Conservation (phyloP, 1,140 invertebrate genomes). For the Phocides pigmalion region DNA sequence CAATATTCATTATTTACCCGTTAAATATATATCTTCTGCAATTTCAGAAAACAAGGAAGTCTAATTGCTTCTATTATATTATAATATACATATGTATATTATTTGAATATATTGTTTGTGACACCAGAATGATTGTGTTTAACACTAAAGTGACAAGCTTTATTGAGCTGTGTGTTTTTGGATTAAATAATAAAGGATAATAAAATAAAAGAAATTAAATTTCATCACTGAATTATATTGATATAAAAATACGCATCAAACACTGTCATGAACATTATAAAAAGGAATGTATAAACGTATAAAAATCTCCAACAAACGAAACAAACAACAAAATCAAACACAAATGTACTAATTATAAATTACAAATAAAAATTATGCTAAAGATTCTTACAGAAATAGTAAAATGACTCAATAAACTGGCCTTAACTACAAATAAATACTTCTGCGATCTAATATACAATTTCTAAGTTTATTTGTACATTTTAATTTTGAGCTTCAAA, state of each 20-base stretch:
- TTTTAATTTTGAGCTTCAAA: slow-evolving; percentile 75
- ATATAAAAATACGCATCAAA: slow-evolving; percentile 36
- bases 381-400: slow-evolving; percentile 39
- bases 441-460: slow-evolving; percentile 64
- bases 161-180: too few species aligned
- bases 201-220: slow-evolving; percentile 49
- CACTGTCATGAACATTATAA: slow-evolving; percentile 46
- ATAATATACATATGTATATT: too few species aligned
- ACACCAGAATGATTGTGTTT: too few species aligned
- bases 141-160: too few species aligned
- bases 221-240: slow-evolving; percentile 72
- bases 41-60: too few species aligned
- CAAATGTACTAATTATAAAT: slow-evolving; percentile 51
- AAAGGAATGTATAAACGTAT: slow-evolving; percentile 65
- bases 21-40: too few species aligned
- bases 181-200: too few species aligned
- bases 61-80: too few species aligned
- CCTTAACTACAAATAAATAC: slow-evolving; percentile 80
- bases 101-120: too few species aligned
- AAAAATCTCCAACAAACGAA: slow-evolving; percentile 71
- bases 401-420: slow-evolving; percentile 77
- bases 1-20: too few species aligned
- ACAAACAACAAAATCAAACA: slow-evolving; percentile 73
- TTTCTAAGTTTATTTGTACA: slow-evolving; percentile 71
- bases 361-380: slow-evolving; percentile 59